These are phyloP conservation scores for Ladona fulva DNA, from an alignment of 1,140 invertebrate species.

Conservation along the genomic window DNA sequence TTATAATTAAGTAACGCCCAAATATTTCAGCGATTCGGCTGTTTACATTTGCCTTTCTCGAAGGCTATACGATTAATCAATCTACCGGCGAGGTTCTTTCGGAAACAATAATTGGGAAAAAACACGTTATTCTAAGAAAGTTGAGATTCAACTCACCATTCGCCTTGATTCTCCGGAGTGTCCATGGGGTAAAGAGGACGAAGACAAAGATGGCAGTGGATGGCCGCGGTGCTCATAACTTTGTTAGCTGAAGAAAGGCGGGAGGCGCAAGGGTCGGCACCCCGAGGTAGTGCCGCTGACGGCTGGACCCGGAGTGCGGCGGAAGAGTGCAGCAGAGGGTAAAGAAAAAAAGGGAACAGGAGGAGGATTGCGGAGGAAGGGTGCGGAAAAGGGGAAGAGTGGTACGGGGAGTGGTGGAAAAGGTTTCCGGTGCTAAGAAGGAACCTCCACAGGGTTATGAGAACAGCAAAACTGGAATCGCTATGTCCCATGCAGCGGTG, in stretches of 20 bases:
- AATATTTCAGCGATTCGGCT: too few species aligned
- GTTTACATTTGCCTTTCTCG: too few species aligned
- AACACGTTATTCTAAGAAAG: too few species aligned
- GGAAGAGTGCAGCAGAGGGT: neutral
- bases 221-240: neutral
- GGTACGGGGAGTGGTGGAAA: neutral
- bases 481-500: constrained; percentile 37
- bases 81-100: too few species aligned
- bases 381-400: neutral
- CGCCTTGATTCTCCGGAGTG: neutral
- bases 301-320: neutral
- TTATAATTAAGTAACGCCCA: too few species aligned
- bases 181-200: neutral
- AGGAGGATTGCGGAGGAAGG: neutral
- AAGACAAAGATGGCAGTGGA: neutral
- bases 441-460: constrained; percentile 39
- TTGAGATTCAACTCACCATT: too few species aligned
- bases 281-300: neutral
- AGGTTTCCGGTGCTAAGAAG: neutral
- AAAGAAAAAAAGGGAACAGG: neutral
- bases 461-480: constrained; percentile 43
- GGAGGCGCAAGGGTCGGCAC: neutral
- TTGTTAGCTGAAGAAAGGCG: too few species aligned
- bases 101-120: too few species aligned
- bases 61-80: too few species aligned